phyloP scores from a whole-genome alignment of 1,140 invertebrate species.

The Neelides sp. region DNA sequence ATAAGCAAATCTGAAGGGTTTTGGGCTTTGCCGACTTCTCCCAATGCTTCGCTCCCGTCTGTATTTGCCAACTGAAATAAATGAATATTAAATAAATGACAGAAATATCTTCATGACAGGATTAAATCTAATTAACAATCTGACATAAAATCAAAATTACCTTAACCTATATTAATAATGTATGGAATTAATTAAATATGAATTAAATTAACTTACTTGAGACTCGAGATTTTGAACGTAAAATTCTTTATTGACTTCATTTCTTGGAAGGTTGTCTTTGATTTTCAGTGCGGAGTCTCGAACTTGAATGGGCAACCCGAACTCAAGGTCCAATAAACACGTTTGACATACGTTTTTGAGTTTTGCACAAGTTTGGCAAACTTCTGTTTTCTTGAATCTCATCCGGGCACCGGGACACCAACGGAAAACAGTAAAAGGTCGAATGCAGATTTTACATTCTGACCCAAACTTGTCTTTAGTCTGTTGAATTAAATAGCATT shows the following conservation, averaged over 20 bases:
- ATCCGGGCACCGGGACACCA: constrained; percentile 96
- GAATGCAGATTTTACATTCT: constrained; percentile 96
- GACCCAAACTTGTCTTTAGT: constrained; percentile 97
- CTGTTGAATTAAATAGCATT: constrained; percentile 43
- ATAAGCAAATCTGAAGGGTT: constrained; percentile 66
- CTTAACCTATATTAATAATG: neutral
- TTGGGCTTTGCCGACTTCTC: constrained; percentile 41
- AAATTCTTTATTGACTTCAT: constrained; percentile 98
- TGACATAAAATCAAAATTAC: no score
- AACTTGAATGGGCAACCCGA: constrained; percentile 87
- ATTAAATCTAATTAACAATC: no score
- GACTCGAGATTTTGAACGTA: constrained; percentile 91
- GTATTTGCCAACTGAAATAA: constrained; percentile 36
- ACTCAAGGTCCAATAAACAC: constrained; percentile 93
- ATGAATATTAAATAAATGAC: no score
- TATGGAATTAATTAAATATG: constrained; percentile 1
- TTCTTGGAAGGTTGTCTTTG: constrained; percentile 87
- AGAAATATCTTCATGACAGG: no score
- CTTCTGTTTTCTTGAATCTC: constrained; percentile 99
- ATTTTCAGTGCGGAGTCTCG: constrained; percentile 89
- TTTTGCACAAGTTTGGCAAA: constrained; percentile 97
- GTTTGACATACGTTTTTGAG: constrained; percentile 99
- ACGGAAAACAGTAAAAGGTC: constrained; percentile 96
- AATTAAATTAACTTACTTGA: constrained; percentile 43
- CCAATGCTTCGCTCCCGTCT: constrained; percentile 40